phyloP scores from a whole-genome alignment of 2,888 invertebrate genomes.

The Apamea monoglypha region DNA sequence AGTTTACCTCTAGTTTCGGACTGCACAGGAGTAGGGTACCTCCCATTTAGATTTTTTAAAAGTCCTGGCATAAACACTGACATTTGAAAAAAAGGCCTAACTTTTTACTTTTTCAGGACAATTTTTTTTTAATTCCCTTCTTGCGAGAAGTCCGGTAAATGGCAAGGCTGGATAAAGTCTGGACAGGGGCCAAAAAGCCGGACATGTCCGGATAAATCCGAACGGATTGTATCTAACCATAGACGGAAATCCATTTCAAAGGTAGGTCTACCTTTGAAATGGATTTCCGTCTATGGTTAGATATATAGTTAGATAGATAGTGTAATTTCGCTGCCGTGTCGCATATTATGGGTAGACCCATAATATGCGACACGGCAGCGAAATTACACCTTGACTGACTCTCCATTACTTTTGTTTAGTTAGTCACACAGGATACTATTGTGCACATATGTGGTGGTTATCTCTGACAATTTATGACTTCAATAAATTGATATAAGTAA shows the following conservation, averaged over 20 bases:
- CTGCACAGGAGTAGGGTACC: not conserved
- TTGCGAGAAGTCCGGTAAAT: not conserved
- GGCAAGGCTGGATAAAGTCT: not conserved
- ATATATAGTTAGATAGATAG: no score
- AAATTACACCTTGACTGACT: not conserved
- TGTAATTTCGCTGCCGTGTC: no score
- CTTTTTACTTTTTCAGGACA: no score
- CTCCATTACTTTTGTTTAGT: not conserved
- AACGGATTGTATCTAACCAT: not conserved
- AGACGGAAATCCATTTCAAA: not conserved
- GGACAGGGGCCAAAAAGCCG: not conserved
- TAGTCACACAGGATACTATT: not conserved
- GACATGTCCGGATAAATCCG: not conserved
- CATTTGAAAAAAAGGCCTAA: no score
- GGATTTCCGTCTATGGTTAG: no score
- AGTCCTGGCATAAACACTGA: not conserved
- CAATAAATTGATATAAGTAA: constrained; percentile 17
- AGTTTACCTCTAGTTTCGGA: not conserved
- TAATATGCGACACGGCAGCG: not conserved
- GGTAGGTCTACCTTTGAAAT: no score
- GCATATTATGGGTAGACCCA: no score
- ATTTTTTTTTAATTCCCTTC: no score
- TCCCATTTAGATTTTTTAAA: not conserved
- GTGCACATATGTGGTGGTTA: not conserved
- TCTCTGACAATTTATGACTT: constrained; percentile 10